These are phyloP conservation scores for Buteo buteo DNA, from an alignment of 2,113 vertebrate species.

Conservation along the genomic window DNA sequence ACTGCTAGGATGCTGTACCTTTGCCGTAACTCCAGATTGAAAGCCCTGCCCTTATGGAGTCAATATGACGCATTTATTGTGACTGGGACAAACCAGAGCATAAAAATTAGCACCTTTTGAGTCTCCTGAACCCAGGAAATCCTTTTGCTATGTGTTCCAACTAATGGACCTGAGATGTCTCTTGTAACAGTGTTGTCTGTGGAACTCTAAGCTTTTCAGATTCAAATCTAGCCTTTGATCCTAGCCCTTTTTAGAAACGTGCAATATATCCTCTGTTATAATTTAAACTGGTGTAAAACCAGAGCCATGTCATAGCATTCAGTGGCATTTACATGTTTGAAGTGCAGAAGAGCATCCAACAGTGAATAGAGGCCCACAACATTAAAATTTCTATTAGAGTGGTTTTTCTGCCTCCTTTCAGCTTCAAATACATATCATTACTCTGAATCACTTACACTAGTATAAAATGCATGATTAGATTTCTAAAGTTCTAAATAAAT, in stretches of 20 bases:
- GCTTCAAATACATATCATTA: not conserved
- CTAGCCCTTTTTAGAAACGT: not conserved
- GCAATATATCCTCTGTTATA: not conserved
- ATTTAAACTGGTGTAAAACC: not conserved
- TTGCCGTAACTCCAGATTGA: constrained; percentile 9
- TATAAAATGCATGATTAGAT: not conserved
- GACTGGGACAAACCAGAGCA: constrained; percentile 16
- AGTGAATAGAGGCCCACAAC: not conserved
- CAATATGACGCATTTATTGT: not conserved
- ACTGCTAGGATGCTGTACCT: not conserved
- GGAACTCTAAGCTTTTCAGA: constrained; percentile 48
- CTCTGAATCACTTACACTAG: not conserved
- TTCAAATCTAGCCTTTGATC: constrained; percentile 26
- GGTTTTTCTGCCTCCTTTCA: not conserved
- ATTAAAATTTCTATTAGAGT: not conserved
- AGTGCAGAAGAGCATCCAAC: not conserved
- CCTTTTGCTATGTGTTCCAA: not conserved
- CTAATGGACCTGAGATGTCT: constrained; percentile 11
- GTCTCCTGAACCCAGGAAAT: constrained; percentile 23
- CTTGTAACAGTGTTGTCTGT: not conserved
- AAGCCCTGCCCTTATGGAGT: not conserved
- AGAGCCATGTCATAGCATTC: not conserved
- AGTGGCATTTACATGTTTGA: constrained; percentile 29
- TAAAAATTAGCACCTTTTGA: constrained; percentile 26
- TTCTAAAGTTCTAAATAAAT: constrained; percentile 7